Evolutionary conservation across 2,888 invertebrate genomes (phyloP).

Genomic region (Itoplectis maculator): DNA sequence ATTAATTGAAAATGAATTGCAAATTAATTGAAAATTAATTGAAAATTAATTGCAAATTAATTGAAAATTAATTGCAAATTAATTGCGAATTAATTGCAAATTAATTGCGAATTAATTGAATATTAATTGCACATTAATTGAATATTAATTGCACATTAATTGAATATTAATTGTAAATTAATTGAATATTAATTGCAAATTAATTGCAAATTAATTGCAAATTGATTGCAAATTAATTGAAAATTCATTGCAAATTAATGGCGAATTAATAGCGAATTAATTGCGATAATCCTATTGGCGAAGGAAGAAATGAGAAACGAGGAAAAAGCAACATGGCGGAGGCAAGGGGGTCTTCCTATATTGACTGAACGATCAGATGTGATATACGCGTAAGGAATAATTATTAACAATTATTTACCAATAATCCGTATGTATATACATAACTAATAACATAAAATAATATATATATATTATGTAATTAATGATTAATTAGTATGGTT

Average conservation of each 20-base stretch:
- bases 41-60: too few species aligned
- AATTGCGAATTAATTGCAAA: constrained; percentile 37
- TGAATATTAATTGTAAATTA: too few species aligned
- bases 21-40: too few species aligned
- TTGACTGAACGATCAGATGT: constrained; percentile 85
- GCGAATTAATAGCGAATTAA: too few species aligned
- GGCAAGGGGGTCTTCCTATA: constrained; percentile 84
- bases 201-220: constrained; percentile 6
- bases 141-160: background rate
- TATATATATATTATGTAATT: constrained; percentile 61
- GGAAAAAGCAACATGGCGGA: constrained; percentile 72
- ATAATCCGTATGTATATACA: constrained; percentile 75
- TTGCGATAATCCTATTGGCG: constrained; percentile 19
- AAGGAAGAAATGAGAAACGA: constrained; percentile 54
- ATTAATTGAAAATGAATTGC: background rate
- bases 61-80: too few species aligned
- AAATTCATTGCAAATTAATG: constrained; percentile 1
- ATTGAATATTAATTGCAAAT: too few species aligned
- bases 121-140: constrained; percentile 7
- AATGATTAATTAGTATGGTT: constrained; percentile 70
- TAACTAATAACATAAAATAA: constrained; percentile 38
- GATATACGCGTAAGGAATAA: constrained; percentile 84
- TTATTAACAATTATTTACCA: constrained; percentile 81
- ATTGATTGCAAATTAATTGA: constrained; percentile 11
- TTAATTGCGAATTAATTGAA: constrained; percentile 41